Conservation (phyloP, 2,888 invertebrate species). For the Linyphia triangularis region DNA sequence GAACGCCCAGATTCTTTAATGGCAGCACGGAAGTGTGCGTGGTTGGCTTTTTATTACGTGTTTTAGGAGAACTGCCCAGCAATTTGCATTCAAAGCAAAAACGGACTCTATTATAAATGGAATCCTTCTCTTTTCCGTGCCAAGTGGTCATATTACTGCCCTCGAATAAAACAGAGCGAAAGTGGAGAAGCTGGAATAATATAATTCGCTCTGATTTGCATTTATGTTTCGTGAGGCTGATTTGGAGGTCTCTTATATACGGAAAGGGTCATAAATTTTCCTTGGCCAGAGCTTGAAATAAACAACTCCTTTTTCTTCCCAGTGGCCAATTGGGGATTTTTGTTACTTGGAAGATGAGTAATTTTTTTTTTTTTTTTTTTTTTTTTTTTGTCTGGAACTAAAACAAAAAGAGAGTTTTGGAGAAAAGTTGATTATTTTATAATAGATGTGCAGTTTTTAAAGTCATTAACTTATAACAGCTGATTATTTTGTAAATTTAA, state of each 20-base stretch:
- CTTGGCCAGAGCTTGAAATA: conserved; percentile 22
- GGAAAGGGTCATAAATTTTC: conserved; percentile 38
- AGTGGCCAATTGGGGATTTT: not conserved
- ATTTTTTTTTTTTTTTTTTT: no score
- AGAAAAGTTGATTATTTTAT: no score
- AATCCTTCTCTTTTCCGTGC: conserved; percentile 54
- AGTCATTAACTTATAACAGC: no score
- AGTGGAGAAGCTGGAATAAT: conserved; percentile 39
- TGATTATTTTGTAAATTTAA: no score
- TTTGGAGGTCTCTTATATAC: conserved; percentile 1
- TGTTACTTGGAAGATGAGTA: not conserved
- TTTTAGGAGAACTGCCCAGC: conserved; percentile 36
- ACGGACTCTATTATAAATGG: conserved; percentile 55
- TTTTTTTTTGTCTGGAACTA: no score
- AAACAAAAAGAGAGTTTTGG: no score
- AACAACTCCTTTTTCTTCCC: conserved; percentile 1
- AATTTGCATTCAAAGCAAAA: conserved; percentile 70
- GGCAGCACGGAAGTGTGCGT: conserved; percentile 62
- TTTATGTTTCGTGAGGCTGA: conserved; percentile 65
- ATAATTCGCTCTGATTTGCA: conserved; percentile 62
- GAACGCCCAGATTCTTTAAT: conserved; percentile 46
- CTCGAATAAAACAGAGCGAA: conserved; percentile 51
- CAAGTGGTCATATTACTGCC: conserved; percentile 64
- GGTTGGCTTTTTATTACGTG: conserved; percentile 55
- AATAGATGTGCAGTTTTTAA: no score